Evolutionary conservation across 2,113 vertebrate genomes (phyloP), one percentile per base, ranked within the genome.

Genomic region (Megaceryle torquata): DNA sequence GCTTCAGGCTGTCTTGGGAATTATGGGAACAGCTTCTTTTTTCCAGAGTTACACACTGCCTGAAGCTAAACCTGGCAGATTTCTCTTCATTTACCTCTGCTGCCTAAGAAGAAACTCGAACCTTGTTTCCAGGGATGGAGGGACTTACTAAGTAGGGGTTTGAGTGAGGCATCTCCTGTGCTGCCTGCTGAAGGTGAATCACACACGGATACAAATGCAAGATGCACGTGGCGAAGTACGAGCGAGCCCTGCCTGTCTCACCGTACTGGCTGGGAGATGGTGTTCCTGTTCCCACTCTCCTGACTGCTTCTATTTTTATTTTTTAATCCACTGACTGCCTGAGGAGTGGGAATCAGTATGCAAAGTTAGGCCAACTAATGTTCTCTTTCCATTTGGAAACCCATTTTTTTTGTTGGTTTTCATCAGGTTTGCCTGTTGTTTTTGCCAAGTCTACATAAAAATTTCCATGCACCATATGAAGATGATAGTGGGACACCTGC

Each of bases 21-120:
- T 84, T 56, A 75, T 15, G 53, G 77, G 69, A 87, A 92, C 39
- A 89, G 65, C 51, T 90, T 41, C 46, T 89, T 90, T 79, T 94
- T 94, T 80, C 91, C 83, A 84, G 65, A 92, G 78, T 39, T 75
- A 35, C 33, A 26, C 59, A 81, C 5, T 82, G 65, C 57, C 56
- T 93, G 69, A 60, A 89, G 57, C 28, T 71, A 71, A 91, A 93
- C 77, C 77, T 76, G 84, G 35, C 72, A 74, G 39, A 26, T 68
- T 88, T 81, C 41, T 92, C 24, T 77, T 74, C 46, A 54, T 37
- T 77, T 91, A 86, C 35, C 65, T 89, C 77, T 87, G 77, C 81
- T 93, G 57, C 69, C 72, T 91, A 48, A 86, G 48, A 81, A 7
- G 57, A 82, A 4, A 56, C 82, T 92, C 76, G 53, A 48, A 76